Conservation (phyloP, 2,113 vertebrate species). For the Alligator sinensis region DNA sequence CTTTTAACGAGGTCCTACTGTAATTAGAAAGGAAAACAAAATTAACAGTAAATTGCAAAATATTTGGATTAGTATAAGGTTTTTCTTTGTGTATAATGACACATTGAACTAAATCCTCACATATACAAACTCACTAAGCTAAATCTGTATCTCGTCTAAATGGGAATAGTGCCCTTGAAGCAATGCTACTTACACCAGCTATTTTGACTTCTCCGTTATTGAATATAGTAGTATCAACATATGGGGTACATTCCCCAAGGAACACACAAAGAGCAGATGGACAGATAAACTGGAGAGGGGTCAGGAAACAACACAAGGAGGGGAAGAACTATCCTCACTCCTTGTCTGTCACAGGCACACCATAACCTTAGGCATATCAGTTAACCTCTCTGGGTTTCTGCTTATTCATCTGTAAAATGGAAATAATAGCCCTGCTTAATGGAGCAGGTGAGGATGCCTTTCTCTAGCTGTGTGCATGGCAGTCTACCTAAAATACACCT, state of each 20-base stretch:
- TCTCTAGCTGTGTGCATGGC: not conserved
- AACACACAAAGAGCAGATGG: not conserved
- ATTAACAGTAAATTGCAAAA: not conserved
- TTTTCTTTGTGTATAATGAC: not conserved
- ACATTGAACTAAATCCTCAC: not conserved
- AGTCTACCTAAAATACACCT: not conserved
- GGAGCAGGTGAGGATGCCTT: not conserved
- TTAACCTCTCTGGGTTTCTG: not conserved
- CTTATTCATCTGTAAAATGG: not conserved
- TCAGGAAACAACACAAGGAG: not conserved
- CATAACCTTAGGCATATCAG: not conserved
- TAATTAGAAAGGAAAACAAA: not conserved
- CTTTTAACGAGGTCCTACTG: not conserved
- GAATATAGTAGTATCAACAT: too few species aligned
- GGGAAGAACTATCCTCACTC: not conserved
- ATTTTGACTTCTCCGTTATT: not conserved
- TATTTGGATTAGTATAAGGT: not conserved
- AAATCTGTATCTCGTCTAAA: not conserved
- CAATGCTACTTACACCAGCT: not conserved
- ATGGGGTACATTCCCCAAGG: not conserved
- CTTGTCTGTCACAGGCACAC: not conserved
- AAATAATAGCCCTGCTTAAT: rapidly evolving
- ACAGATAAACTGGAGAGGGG: not conserved
- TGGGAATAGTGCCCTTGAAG: not conserved
- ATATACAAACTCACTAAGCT: not conserved